These are phyloP conservation scores for Sinohyriopsis cumingii DNA, from an alignment of 2,888 invertebrate species.

Conservation along the genomic window DNA sequence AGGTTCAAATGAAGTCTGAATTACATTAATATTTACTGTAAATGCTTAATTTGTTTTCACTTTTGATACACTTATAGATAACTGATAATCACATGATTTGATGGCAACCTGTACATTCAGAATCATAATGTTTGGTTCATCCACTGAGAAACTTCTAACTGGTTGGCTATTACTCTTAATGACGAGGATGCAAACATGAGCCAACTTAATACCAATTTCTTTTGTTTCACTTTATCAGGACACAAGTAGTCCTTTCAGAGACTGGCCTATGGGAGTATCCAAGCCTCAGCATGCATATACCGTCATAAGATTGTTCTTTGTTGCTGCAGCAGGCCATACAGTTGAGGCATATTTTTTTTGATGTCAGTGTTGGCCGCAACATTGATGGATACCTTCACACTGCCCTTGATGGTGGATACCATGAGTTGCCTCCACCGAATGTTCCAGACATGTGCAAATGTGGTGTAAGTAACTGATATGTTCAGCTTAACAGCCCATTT, in stretches of 20 bases:
- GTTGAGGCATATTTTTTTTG: not conserved
- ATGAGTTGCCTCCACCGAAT: not conserved
- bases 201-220: too few relatives aligned
- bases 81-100: too few relatives aligned
- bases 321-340: not conserved
- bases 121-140: too few relatives aligned
- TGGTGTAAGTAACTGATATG: not conserved
- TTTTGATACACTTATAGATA: too few relatives aligned
- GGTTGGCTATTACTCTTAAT: too few relatives aligned
- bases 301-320: not conserved
- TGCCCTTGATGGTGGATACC: not conserved
- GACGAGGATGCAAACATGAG: too few relatives aligned
- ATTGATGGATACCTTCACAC: not conserved
- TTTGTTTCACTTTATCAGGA: not conserved
- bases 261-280: not conserved
- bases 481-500: too few relatives aligned
- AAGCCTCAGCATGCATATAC: not conserved
- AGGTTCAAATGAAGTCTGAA: too few relatives aligned
- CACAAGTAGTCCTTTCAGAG: not conserved
- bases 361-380: not conserved
- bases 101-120: too few relatives aligned
- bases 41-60: too few relatives aligned
- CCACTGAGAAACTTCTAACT: too few relatives aligned
- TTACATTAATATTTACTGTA: too few relatives aligned
- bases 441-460: slow-evolving; percentile 1